Evolutionary conservation across 37 sponge, comb jelly and placozoan species (phyloP).

Genomic region (Bolinopsis microptera): DNA sequence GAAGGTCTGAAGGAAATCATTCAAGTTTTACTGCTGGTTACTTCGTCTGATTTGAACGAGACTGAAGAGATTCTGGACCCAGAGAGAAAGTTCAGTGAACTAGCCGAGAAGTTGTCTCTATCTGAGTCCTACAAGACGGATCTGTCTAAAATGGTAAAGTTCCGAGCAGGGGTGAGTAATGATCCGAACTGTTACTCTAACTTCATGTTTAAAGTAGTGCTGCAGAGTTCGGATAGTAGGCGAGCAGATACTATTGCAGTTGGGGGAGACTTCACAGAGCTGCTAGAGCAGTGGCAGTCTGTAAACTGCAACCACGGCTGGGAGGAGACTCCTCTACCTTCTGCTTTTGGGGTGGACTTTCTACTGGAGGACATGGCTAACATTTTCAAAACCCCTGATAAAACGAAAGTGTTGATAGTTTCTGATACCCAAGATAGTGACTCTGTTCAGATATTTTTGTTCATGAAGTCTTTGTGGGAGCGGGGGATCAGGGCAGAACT

Average conservation of each 20-base stretch:
- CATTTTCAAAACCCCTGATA: not conserved
- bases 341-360: slow-evolving; percentile 35
- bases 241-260: not conserved
- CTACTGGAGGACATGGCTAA: slow-evolving; percentile 6
- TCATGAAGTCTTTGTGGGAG: not conserved
- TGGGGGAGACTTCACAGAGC: slow-evolving; percentile 1
- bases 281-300: slow-evolving; percentile 31
- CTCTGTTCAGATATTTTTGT: not conserved
- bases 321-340: not conserved
- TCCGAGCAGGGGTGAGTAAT: slow-evolving; percentile 10
- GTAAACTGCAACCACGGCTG: not conserved
- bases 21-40: not conserved
- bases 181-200: slow-evolving; percentile 20
- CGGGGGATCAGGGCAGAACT: not conserved
- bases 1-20: slow-evolving; percentile 46
- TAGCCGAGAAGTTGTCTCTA: not conserved
- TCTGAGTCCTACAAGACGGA: not conserved
- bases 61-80: not conserved
- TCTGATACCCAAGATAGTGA: not conserved
- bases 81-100: not conserved
- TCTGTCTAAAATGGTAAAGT: slow-evolving; percentile 2
- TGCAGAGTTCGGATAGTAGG: not conserved
- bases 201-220: not conserved
- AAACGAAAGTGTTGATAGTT: not conserved
- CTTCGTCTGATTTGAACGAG: not conserved